A percentile compares a stretch with the other conserved stretches of the same genome.
Evolutionary conservation across 2,113 vertebrate species (phyloP).

Genomic region (Callipepla californica): DNA sequence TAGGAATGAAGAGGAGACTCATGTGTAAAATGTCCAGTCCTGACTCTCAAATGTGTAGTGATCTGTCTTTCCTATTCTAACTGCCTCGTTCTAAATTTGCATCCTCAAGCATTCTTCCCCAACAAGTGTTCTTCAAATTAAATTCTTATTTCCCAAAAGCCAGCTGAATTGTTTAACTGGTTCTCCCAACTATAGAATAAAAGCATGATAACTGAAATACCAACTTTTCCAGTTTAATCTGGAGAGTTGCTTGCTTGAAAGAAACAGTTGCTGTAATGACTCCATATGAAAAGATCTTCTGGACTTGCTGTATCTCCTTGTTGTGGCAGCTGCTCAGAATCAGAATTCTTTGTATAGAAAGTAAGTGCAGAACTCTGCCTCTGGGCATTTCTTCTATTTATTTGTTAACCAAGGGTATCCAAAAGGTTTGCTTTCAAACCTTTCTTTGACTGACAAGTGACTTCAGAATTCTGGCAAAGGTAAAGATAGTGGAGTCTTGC

Average conservation of each 20-base stretch:
- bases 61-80: neutral
- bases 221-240: neutral
- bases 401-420: neutral
- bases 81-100: neutral
- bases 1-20: neutral
- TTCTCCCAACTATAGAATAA: neutral
- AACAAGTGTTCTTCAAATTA: neutral
- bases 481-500: neutral
- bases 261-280: neutral
- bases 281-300: neutral
- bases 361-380: neutral
- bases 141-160: neutral
- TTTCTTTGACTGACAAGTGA: neutral
- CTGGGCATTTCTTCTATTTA: neutral
- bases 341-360: slow-evolving; percentile 42
- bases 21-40: neutral
- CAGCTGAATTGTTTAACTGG: neutral
- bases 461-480: neutral
- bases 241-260: neutral
- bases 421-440: neutral
- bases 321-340: neutral
- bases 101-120: neutral
- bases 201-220: neutral
- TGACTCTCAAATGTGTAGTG: neutral
- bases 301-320: neutral